Conservation (phyloP, 2,888 invertebrate genomes). For the Drosophila longiperda region DNA sequence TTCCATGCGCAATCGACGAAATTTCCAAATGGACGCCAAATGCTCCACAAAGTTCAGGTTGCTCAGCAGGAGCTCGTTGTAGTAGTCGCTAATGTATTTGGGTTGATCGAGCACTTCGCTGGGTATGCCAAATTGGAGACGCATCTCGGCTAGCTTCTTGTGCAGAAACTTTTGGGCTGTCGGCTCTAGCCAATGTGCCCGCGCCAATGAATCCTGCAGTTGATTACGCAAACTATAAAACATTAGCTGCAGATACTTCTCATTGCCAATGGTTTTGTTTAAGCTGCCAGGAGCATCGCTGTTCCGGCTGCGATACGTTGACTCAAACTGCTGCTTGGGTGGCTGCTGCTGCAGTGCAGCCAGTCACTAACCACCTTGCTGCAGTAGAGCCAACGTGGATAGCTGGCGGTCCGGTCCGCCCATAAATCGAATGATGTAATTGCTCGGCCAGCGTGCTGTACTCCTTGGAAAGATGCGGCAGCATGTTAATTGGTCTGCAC, state of each 20-base stretch:
- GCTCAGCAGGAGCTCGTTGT: constrained; percentile 82
- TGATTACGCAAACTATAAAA: constrained; percentile 83
- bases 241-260: constrained; percentile 83
- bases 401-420: constrained; percentile 81
- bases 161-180: constrained; percentile 79
- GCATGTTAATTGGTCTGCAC: constrained; percentile 81
- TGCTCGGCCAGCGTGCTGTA: constrained; percentile 82
- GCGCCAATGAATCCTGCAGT: constrained; percentile 78
- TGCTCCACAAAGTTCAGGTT: constrained; percentile 83
- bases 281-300: constrained; percentile 8
- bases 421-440: constrained; percentile 83
- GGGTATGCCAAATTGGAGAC: constrained; percentile 84
- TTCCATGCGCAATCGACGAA: constrained; percentile 82
- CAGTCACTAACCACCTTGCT: constrained; percentile 83
- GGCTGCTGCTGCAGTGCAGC: constrained; percentile 82
- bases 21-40: constrained; percentile 84
- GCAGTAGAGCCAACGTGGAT: constrained; percentile 84
- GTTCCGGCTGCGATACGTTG: neutral
- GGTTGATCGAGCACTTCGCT: constrained; percentile 77
- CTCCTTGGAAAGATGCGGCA: constrained; percentile 83
- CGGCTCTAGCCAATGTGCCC: constrained; percentile 82
- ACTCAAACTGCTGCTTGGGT: constrained; percentile 62
- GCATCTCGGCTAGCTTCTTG: constrained; percentile 82
- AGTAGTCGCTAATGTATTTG: constrained; percentile 81
- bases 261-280: constrained; percentile 80